These are phyloP conservation scores for Mobula hypostoma DNA, from an alignment of 2,113 vertebrate genomes.

Conservation along the genomic window DNA sequence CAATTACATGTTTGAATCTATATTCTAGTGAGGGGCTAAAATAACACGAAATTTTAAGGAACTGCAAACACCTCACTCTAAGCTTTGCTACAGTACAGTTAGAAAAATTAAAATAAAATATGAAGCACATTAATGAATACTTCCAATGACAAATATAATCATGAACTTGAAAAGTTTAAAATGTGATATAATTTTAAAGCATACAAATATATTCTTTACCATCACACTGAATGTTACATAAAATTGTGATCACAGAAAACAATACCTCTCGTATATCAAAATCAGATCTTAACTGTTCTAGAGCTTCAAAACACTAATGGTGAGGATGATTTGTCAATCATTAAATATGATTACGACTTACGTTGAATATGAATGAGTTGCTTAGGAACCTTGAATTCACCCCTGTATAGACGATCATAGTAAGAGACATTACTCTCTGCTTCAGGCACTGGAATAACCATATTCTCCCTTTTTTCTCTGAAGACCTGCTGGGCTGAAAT, in stretches of 20 bases:
- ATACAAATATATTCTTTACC: background rate
- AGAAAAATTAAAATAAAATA: background rate
- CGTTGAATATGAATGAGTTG: constrained; percentile 92
- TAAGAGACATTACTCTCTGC: constrained; percentile 85
- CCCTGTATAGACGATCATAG: constrained; percentile 83
- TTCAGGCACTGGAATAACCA: constrained; percentile 91
- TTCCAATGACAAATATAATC: background rate
- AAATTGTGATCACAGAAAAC: background rate
- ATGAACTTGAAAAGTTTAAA: background rate
- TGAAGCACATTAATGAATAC: background rate
- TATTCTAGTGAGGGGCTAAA: background rate
- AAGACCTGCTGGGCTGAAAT: constrained; percentile 90
- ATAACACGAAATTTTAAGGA: background rate
- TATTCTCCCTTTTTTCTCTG: constrained; percentile 87
- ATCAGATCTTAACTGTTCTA: background rate
- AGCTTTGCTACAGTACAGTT: background rate
- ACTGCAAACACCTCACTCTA: background rate
- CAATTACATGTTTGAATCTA: background rate
- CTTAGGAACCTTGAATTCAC: constrained; percentile 82
- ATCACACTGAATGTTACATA: no score
- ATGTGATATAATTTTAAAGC: background rate
- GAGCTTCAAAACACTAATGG: background rate
- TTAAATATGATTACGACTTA: constrained; percentile 54
- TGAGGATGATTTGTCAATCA: no score
- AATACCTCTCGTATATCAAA: background rate